phyloP scores from a whole-genome alignment of 2,888 invertebrate species.

The Psylliodes chrysocephalus region DNA sequence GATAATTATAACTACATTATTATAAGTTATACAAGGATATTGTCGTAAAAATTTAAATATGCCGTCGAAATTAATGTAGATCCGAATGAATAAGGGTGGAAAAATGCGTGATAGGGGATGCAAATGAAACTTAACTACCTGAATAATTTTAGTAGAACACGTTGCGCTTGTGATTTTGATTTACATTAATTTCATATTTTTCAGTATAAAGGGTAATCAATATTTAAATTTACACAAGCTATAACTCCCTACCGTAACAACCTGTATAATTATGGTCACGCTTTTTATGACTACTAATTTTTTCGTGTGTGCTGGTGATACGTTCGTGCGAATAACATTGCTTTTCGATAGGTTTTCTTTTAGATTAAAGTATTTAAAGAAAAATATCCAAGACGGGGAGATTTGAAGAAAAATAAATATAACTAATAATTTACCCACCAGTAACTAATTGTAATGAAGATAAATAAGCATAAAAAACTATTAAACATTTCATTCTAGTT shows the following conservation, averaged over 20 bases:
- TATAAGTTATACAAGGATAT: slow-evolving; percentile 19
- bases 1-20: slow-evolving; percentile 23
- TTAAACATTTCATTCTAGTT: no score
- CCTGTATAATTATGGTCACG: slow-evolving; percentile 47
- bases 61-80: slow-evolving; percentile 30
- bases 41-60: slow-evolving; percentile 23
- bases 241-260: slow-evolving; percentile 38
- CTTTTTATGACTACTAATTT: slow-evolving; percentile 45
- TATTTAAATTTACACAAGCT: slow-evolving; percentile 56
- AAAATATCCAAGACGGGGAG: no score
- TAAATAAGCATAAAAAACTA: no score
- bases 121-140: slow-evolving; percentile 64
- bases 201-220: slow-evolving; percentile 61
- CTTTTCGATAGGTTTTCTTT: slow-evolving; percentile 18
- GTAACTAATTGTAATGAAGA: no score
- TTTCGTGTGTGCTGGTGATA: slow-evolving; percentile 24
- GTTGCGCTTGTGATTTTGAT: slow-evolving; percentile 66
- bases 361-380: background rate
- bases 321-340: slow-evolving; percentile 16
- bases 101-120: slow-evolving; percentile 62
- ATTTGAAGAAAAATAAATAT: no score
- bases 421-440: no score
- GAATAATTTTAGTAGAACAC: slow-evolving; percentile 65
- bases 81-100: slow-evolving; percentile 47
- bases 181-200: slow-evolving; percentile 66